phyloP scores from a whole-genome alignment of 2,113 vertebrate genomes.

The Apodemus sylvaticus region DNA sequence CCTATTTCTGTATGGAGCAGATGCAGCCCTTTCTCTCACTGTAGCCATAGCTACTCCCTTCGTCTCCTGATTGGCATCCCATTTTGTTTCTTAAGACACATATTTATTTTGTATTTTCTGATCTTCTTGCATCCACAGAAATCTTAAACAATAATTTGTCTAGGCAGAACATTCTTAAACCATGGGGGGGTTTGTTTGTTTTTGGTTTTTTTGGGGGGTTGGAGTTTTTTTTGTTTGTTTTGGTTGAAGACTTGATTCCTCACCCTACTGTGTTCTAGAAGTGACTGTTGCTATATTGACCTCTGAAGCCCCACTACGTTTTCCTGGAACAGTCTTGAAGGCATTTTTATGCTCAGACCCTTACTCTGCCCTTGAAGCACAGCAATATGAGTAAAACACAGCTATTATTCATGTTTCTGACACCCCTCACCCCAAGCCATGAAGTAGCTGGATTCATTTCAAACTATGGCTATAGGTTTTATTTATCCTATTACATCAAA shows the following conservation, averaged over 20 bases:
- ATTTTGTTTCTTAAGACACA: background rate
- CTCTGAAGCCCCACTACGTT: background rate
- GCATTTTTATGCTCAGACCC: background rate
- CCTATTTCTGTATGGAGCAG: background rate
- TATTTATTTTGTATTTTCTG: background rate
- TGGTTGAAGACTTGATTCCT: background rate
- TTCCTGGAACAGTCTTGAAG: background rate
- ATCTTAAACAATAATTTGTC: slow-evolving; percentile 12
- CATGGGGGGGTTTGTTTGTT: background rate
- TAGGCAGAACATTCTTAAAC: slow-evolving; percentile 10
- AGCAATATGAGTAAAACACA: background rate
- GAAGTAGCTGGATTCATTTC: background rate
- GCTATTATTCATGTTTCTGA: slow-evolving; percentile 19
- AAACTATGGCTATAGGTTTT: background rate
- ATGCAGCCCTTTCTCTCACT: background rate
- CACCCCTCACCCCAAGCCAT: background rate
- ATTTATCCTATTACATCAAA: background rate
- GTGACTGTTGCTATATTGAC: background rate
- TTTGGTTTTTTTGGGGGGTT: no score
- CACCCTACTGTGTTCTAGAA: background rate
- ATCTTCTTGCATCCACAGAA: background rate
- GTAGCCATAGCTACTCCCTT: background rate
- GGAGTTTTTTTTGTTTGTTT: no score
- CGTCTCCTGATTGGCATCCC: background rate
- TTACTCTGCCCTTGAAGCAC: slow-evolving; percentile 7